These are phyloP conservation scores for Anhinga rufa DNA, from an alignment of 2,113 vertebrate species.

Conservation along the genomic window DNA sequence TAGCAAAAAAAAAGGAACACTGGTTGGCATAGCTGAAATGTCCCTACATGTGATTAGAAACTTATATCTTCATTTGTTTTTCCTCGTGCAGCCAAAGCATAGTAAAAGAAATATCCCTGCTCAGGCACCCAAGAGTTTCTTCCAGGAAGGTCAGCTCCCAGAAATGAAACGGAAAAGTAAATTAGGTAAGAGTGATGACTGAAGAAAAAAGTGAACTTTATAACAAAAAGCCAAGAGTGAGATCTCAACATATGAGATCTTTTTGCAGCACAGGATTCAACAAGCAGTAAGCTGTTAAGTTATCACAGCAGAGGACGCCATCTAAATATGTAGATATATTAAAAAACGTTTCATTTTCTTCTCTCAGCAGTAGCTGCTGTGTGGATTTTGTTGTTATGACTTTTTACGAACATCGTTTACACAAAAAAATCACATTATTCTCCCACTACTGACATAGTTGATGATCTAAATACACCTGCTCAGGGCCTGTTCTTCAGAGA, in stretches of 20 bases:
- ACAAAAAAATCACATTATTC: background rate
- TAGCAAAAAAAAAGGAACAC: background rate
- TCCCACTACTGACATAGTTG: background rate
- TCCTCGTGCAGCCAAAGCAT: background rate
- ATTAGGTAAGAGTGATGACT: slow-evolving; percentile 43
- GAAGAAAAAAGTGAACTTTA: slow-evolving; percentile 44
- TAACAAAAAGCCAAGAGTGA: slow-evolving; percentile 44
- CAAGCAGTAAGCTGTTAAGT: slow-evolving; percentile 44
- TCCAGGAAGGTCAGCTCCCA: slow-evolving; percentile 36
- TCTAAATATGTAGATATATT: slow-evolving; percentile 21
- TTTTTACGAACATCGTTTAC: background rate
- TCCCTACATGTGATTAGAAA: slow-evolving; percentile 6
- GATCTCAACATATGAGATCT: background rate
- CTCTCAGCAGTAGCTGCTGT: background rate
- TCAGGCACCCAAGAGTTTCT: background rate
- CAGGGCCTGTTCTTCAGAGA: background rate
- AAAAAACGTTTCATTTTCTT: slow-evolving; percentile 5
- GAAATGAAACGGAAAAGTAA: slow-evolving; percentile 14
- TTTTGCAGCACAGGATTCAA: slow-evolving; percentile 25
- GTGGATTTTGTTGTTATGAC: background rate
- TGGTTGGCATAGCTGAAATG: background rate
- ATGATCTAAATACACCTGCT: background rate
- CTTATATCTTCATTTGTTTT: slow-evolving; percentile 25
- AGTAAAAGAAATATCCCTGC: background rate
- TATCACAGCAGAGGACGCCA: background rate